Evolutionary conservation across 2,113 vertebrate genomes (phyloP).

Genomic region (Apaloderma vittatum): DNA sequence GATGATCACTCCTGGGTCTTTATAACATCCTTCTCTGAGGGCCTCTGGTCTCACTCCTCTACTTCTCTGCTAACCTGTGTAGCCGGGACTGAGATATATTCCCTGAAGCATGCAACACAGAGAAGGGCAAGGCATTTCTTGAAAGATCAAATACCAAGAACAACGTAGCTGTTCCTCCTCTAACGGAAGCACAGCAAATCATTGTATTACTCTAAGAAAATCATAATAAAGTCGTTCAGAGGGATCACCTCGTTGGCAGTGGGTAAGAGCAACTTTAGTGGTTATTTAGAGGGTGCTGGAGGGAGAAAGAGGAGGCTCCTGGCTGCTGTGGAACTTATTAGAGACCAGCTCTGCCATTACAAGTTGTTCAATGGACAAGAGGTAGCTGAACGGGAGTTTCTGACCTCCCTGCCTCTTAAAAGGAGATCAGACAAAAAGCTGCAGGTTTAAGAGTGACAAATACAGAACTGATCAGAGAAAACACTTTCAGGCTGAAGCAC

Average conservation of each 20-base stretch:
- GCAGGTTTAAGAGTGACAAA: not conserved
- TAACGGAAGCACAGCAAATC: not conserved
- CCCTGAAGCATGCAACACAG: not conserved
- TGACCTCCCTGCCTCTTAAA: not conserved
- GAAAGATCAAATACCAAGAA: not conserved
- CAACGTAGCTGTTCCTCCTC: not conserved
- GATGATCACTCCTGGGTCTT: not conserved
- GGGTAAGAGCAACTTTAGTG: not conserved
- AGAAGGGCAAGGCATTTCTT: not conserved
- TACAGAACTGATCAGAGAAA: not conserved
- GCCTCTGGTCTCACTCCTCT: not conserved
- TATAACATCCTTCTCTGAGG: not conserved
- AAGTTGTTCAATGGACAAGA: not conserved
- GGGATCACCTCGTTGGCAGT: not conserved
- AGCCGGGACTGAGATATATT: not conserved
- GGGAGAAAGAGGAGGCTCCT: not conserved
- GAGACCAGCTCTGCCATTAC: not conserved
- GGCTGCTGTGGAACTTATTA: not conserved
- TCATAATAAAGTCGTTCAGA: not conserved
- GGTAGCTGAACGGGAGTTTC: not conserved
- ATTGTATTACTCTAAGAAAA: not conserved
- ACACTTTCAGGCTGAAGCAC: not conserved
- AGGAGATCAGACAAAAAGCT: not conserved
- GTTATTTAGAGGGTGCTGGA: not conserved
- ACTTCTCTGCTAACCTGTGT: not conserved